These are phyloP conservation scores for Hyles euphorbiae DNA, from an alignment of 1,140 invertebrate genomes.

Conservation along the genomic window DNA sequence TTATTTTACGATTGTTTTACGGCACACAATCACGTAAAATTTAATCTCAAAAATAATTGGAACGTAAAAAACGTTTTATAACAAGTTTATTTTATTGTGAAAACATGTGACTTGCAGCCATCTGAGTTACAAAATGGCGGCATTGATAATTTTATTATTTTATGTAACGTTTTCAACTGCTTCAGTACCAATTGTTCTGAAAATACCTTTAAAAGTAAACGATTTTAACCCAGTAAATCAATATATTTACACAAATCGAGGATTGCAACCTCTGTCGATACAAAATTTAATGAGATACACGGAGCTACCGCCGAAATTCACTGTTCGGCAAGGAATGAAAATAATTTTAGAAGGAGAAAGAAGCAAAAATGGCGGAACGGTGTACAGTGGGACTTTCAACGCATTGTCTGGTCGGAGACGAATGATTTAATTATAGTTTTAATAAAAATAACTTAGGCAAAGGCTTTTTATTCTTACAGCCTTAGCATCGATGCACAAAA, in stretches of 20 bases:
- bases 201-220: slow-evolving; percentile 23
- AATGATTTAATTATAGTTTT: slow-evolving; percentile 1
- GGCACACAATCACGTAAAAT: too few species aligned
- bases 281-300: slow-evolving; percentile 23
- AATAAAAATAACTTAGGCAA: too few species aligned
- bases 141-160: slow-evolving; percentile 3
- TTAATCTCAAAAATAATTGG: not conserved
- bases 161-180: slow-evolving; percentile 2
- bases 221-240: slow-evolving; percentile 26
- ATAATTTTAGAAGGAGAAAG: slow-evolving; percentile 15
- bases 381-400: not conserved
- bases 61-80: not conserved
- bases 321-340: slow-evolving; percentile 8
- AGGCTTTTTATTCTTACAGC: too few species aligned
- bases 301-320: slow-evolving; percentile 20
- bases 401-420: slow-evolving; percentile 3
- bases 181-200: slow-evolving; percentile 19
- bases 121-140: slow-evolving; percentile 2
- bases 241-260: slow-evolving; percentile 23
- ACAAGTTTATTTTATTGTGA: not conserved
- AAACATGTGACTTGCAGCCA: not conserved
- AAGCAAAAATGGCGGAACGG: not conserved
- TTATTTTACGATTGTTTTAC: too few species aligned
- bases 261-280: slow-evolving; percentile 21
- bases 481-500: too few species aligned